Conservation (phyloP, 2,797 vertebrate genomes). For the Holocentrus rufus region DNA sequence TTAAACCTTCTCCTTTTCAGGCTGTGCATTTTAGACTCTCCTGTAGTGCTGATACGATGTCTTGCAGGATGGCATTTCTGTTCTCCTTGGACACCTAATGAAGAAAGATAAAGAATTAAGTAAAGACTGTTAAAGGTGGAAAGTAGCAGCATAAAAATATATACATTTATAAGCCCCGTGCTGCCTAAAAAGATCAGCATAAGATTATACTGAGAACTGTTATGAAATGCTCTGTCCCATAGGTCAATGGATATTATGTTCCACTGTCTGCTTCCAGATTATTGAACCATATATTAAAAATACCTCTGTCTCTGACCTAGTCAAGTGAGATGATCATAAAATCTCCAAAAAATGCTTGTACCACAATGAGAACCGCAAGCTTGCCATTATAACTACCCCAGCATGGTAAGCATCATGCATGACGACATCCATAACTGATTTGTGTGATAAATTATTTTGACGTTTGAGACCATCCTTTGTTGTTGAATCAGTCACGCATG, state of each 20-base stretch:
- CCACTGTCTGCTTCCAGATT: constrained; percentile 23
- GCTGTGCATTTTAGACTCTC: constrained; percentile 76
- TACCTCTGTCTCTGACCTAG: constrained; percentile 34
- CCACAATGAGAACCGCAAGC: constrained; percentile 15
- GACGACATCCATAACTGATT: constrained; percentile 63
- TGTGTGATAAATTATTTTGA: constrained; percentile 72
- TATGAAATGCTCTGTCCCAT: neutral
- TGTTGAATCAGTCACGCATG: constrained; percentile 78
- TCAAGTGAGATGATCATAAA: constrained; percentile 16
- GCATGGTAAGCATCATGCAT: constrained; percentile 58
- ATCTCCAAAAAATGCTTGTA: neutral
- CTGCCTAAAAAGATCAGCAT: neutral
- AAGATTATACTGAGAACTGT: neutral
- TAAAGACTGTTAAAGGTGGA: neutral
- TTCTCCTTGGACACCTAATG: constrained; percentile 93
- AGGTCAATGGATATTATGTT: neutral
- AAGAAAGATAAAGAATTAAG: constrained; percentile 26
- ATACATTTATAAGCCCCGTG: neutral
- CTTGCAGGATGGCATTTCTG: constrained; percentile 85
- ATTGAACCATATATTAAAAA: constrained; percentile 23
- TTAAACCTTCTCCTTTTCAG: constrained; percentile 17
- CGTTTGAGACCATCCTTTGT: constrained; percentile 73
- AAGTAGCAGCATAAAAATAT: neutral
- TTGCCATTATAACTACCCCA: constrained; percentile 1
- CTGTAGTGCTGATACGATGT: constrained; percentile 84